Evolutionary conservation across 2,113 vertebrate genomes (phyloP).

Genomic region (Gallinago undulata): DNA sequence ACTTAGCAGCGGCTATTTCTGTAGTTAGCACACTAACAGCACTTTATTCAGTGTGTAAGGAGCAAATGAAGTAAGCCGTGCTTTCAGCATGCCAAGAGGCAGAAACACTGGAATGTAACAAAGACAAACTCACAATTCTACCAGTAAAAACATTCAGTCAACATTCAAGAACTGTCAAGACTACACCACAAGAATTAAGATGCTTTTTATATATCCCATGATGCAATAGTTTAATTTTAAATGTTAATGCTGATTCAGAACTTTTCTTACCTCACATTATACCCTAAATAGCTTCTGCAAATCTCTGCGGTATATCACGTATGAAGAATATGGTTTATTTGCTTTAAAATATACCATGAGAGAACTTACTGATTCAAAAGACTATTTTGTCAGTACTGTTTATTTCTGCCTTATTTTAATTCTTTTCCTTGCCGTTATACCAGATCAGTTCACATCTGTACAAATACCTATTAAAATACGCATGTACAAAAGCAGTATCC

Average conservation of each 20-base stretch:
- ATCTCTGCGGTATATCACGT: slow-evolving; percentile 61
- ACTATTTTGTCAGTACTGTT: not conserved
- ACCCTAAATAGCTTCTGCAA: slow-evolving; percentile 74
- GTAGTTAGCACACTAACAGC: slow-evolving; percentile 88
- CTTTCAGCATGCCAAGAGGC: slow-evolving; percentile 88
- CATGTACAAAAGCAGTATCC: slow-evolving; percentile 10
- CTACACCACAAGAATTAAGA: slow-evolving; percentile 76
- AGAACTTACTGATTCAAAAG: not conserved
- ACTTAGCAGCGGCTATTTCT: slow-evolving; percentile 87
- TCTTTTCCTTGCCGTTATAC: slow-evolving; percentile 42
- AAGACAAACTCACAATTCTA: slow-evolving; percentile 82
- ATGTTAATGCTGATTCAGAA: slow-evolving; percentile 70
- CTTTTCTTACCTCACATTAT: slow-evolving; percentile 65
- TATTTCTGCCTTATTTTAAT: slow-evolving; percentile 26
- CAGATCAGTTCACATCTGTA: slow-evolving; percentile 23
- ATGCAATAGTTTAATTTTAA: slow-evolving; percentile 76
- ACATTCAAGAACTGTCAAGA: slow-evolving; percentile 82
- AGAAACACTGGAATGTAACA: slow-evolving; percentile 97
- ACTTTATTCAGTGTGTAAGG: slow-evolving; percentile 80
- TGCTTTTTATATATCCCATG: slow-evolving; percentile 91
- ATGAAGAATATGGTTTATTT: slow-evolving; percentile 44
- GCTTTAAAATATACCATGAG: slow-evolving; percentile 36
- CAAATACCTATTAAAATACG: not conserved
- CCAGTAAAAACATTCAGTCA: slow-evolving; percentile 79
- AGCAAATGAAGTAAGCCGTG: slow-evolving; percentile 83